phyloP scores from a whole-genome alignment of 2,113 vertebrate genomes.

The Triplophysa dalaica region DNA sequence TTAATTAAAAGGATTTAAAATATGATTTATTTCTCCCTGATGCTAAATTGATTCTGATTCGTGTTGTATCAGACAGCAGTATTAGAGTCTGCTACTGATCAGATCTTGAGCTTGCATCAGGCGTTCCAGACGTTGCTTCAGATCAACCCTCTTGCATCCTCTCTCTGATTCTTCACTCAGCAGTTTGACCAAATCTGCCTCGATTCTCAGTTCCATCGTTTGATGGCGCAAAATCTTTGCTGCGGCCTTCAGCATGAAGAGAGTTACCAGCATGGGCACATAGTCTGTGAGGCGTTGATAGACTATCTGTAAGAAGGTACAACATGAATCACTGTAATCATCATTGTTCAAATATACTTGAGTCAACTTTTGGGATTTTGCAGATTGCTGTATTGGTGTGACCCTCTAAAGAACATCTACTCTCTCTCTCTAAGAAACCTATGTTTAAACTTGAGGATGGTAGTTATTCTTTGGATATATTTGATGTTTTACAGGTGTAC shows the following conservation, averaged over 20 bases:
- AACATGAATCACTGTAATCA: background rate
- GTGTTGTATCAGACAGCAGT: background rate
- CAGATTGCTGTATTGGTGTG: no score
- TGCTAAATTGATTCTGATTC: background rate
- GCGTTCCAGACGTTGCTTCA: background rate
- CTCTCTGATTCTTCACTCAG: constrained; percentile 18
- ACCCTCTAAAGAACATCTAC: no score
- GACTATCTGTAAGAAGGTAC: background rate
- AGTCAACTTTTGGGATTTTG: no score
- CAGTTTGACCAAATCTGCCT: constrained; percentile 19
- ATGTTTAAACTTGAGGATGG: no score
- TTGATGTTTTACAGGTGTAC: no score
- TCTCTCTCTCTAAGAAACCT: no score
- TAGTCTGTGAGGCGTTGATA: constrained; percentile 41
- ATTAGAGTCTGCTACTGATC: constrained; percentile 12
- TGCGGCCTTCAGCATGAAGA: constrained; percentile 35
- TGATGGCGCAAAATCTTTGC: constrained; percentile 24
- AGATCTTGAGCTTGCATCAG: constrained; percentile 15
- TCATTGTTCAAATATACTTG: no score
- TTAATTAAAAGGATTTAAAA: no score
- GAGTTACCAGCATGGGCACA: constrained; percentile 27
- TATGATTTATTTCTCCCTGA: background rate
- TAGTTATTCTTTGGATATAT: no score
- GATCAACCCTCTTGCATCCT: background rate
- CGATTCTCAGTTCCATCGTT: constrained; percentile 19